Evolutionary conservation across 2,888 invertebrate genomes (phyloP), one percentile per base, ranked within the genome.

Genomic region (Tetragnatha montana): DNA sequence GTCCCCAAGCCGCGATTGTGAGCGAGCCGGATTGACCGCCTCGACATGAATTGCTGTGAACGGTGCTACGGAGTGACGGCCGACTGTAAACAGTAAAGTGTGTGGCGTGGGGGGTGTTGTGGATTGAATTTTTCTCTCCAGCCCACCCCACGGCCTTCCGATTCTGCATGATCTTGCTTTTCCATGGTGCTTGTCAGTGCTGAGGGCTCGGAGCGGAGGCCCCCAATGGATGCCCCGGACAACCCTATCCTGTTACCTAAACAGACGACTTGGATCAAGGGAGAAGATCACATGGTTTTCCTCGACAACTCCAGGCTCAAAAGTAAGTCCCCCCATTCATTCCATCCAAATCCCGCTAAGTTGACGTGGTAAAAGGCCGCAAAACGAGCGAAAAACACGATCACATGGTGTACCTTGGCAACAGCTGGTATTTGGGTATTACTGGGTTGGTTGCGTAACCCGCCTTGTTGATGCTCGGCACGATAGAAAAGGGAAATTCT

Each of bases 121-220:
- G 68, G 75, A 79, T 75, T 50, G 71, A 49, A 73, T 50, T 51
- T 51, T 69, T 78, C 71, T 69, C 35, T 75, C 50, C 76, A 49
- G 12, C 73, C 83, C 79, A 74, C 80, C 81, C 73, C 74, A 81
- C 85, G 21, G 50, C 71, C 70, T 60, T 49, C n/a, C 81, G 50
- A 81, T 70, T 79, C 82, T 80, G 79, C 51, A 90, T 86, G 89
- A 82, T 82, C 79, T 73, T 87, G 79, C 81, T 87, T 84, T 84
- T 90, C 87, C 81, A 90, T 90, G 90, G 90, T 90, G 90, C 90
- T 90, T 79, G 87, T 87, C 73, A 90, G 87, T 75, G 87, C 87
- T 88, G 90, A 90, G 84, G 87, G 87, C 70, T 87, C 90, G 76
- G 90, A 90, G 84, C 87, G 87, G 84, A 87, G 87, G 81, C 81